Base-by-base conservation (phyloP, 2,113 vertebrate genomes). In the Mesitornis unicolor region DNA sequence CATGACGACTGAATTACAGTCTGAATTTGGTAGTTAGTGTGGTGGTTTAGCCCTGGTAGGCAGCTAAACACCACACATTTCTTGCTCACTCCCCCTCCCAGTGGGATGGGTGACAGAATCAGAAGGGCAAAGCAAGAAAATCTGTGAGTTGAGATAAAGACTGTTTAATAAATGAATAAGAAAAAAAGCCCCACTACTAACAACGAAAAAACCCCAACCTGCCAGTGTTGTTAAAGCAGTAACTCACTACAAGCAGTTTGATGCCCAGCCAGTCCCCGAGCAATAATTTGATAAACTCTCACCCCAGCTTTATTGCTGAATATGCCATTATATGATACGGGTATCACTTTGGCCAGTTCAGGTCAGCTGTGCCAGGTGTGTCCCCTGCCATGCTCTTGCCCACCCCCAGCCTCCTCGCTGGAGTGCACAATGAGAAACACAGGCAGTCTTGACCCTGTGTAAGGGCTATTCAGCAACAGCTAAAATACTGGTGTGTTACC, bases 271-370 rank as follows among this genome's bases (percentile, higher is more conserved):
- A 70, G n/a, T 24, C 16, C 13, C 26, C 1, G 2, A 53, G 35
- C 31, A 59, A 54, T 79, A 75, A 90, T 21, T 85, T 13, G 29
- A 45, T 45, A 10, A 92, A 36, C 10, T 79, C 28, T 18, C 35
- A 45, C 11, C 17, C 10, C 33, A 3, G 25, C 61, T 43, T 53
- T 38, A 61, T 3, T 29, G 20, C 45, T 60, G 43, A 63, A 21
- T 9, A 10, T 16, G 20, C 11, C 4, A 11, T 21, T 35, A 19
- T 0, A 2, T 3, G 18, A 25, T 19, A 26, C 0, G 6, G 35
- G 28, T 9, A 68, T 21, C 48, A 17, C 35, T 38, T 51, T 21
- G 35, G 43, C 45, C 69, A 69, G 16, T 6, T 8, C 0, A 6
- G 31, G 51, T 48, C 65, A 65, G 69, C 50, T 77, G 54, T 16